Base-by-base conservation (phyloP, 2,113 vertebrate genomes). In the Myrmecophaga tridactyla region DNA sequence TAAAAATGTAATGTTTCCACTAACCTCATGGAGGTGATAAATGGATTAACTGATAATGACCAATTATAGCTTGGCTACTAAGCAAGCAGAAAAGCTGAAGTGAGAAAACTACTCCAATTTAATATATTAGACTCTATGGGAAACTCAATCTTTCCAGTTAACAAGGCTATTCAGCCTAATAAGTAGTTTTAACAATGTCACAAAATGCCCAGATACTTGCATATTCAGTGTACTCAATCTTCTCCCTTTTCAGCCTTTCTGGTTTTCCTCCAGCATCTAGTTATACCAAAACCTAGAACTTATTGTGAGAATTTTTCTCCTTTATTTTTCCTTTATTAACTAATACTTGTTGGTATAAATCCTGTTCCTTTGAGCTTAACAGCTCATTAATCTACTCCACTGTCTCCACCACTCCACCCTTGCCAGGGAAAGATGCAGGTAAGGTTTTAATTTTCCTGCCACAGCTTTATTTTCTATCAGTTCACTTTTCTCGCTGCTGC, bases 181-280 rank as follows among this genome's bases (percentile, higher is more conserved):
- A 85, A 92, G 18, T 46, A 85, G 63, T 70, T 41, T 82, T 96
- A 89, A 60, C 89, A 73, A 46, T 70, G 17, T 73, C 43, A 75
- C 77, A 94, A 89, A 92, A 70, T 89, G 77, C 62, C n/a, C n/a
- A n/a, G 70, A 41, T 75, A 82, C 63, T 89, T 91, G 84, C 41
- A 46, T 51, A 85, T 46, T 56, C 39, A 56, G 14, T 51, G 51
- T 73, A 25, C n/a, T 62, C 63, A 78, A 77, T 97, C 60, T 86
- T n/a, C n/a, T n/a, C 69, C 67, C 63, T 69, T 87, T 51, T 4
- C 25, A 51, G 1, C 69, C 65, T 95, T 62, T 60, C 27, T 81
- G 8, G n/a, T 72, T 78, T n/a, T n/a, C n/a, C n/a, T n/a, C n/a
- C n/a, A n/a, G n/a, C n/a, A n/a, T n/a, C n/a, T n/a, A n/a, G n/a